Conservation (phyloP, 2,888 invertebrate genomes). For the Mayetiola destructor region DNA sequence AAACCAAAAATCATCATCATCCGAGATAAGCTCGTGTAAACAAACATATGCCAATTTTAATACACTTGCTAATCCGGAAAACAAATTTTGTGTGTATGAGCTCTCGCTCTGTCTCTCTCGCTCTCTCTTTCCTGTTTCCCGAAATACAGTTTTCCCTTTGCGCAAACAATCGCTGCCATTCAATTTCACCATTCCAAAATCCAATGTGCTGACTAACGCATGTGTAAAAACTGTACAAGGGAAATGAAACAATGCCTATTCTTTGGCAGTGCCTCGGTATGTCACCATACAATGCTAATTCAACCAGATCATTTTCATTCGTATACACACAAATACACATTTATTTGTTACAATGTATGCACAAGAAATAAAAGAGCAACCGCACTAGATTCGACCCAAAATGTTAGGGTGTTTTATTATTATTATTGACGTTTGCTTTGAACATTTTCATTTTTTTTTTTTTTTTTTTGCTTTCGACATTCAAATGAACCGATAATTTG, state of each 20-base stretch:
- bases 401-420: neutral
- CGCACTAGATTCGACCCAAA: neutral
- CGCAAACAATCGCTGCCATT: too few species aligned
- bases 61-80: conserved; percentile 15
- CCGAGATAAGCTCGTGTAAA: conserved; percentile 15
- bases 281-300: conserved; percentile 10
- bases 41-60: conserved; percentile 16
- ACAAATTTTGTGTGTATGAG: conserved; percentile 13
- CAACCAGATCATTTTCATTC: conserved; percentile 4
- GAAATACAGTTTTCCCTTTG: too few species aligned
- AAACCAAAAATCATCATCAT: conserved; percentile 15
- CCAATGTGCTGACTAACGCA: neutral
- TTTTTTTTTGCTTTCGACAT: too few species aligned
- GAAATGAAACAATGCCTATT: neutral
- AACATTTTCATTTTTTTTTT: too few species aligned
- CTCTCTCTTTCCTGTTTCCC: too few species aligned
- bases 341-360: too few species aligned
- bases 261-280: neutral
- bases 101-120: too few species aligned
- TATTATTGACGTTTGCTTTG: too few species aligned
- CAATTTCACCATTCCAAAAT: too few species aligned
- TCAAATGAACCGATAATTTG: too few species aligned
- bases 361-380: neutral
- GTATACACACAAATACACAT: neutral
- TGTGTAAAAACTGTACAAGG: too few species aligned